Evolutionary conservation across 2,797 vertebrate species (phyloP).

Genomic region (Gallirallus australis): DNA sequence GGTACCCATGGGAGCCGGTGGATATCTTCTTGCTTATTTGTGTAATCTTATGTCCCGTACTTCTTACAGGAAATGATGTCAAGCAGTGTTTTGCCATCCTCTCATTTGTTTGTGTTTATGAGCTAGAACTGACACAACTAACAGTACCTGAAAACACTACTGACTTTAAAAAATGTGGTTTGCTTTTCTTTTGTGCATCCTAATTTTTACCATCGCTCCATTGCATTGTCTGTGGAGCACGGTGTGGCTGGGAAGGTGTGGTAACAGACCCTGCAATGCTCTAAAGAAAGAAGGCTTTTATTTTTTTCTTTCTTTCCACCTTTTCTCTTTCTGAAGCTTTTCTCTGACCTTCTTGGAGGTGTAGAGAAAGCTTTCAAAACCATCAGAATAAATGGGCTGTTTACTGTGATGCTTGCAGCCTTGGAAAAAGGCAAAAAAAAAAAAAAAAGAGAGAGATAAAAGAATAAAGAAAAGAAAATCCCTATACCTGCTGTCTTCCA

Average conservation of each 20-base stretch:
- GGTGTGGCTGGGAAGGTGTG: not conserved
- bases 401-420: conserved; percentile 52
- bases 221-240: not conserved
- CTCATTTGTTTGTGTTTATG: not conserved
- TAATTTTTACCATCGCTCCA: not conserved
- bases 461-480: conserved; percentile 39
- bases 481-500: not conserved
- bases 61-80: not conserved
- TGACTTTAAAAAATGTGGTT: not conserved
- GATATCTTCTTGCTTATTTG: not conserved
- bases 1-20: not conserved
- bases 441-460: not conserved
- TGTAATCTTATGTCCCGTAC: not conserved
- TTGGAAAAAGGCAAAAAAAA: not conserved
- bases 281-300: not conserved
- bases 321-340: conserved; percentile 27
- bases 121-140: not conserved
- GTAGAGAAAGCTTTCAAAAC: conserved; percentile 52
- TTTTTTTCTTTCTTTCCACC: not conserved
- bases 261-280: not conserved
- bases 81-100: not conserved
- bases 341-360: conserved; percentile 50
- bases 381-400: conserved; percentile 63
- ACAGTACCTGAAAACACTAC: not conserved
- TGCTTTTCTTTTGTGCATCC: not conserved